phyloP scores from a whole-genome alignment of 1,140 invertebrate species.

The Araneus ventricosus region DNA sequence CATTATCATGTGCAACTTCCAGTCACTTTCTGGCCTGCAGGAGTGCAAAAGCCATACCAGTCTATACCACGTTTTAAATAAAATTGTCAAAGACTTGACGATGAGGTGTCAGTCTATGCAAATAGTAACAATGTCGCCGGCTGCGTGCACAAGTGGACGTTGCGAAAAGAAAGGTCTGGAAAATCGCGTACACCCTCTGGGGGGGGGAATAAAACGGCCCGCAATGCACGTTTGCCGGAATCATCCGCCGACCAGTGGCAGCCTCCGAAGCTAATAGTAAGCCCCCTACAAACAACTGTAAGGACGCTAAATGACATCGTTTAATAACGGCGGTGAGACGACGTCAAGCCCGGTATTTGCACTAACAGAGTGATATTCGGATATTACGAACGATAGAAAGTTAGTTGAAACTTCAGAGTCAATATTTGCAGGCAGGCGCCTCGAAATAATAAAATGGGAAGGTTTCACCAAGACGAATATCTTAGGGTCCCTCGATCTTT shows the following conservation, averaged over 20 bases:
- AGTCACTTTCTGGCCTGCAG: not conserved
- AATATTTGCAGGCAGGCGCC: slow-evolving; percentile 22
- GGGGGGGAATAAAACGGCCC: slow-evolving; percentile 6
- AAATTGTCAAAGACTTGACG: not conserved
- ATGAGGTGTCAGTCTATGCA: not conserved
- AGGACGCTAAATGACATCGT: not conserved
- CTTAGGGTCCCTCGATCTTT: slow-evolving; percentile 22
- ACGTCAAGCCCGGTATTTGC: slow-evolving; percentile 12
- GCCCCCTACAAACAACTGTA: slow-evolving; percentile 17
- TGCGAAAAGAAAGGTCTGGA: slow-evolving; percentile 8
- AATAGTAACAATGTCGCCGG: not conserved
- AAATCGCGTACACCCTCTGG: not conserved
- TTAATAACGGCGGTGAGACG: slow-evolving; percentile 8
- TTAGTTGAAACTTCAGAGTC: slow-evolving; percentile 56
- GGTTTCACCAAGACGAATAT: slow-evolving; percentile 2
- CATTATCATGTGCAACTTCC: too few relatives aligned
- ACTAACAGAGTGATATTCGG: slow-evolving; percentile 24
- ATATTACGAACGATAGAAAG: slow-evolving; percentile 52
- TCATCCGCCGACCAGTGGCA: not conserved
- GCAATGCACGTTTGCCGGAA: not conserved
- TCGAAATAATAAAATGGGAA: not conserved
- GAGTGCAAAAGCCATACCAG: not conserved
- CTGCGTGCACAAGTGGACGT: not conserved
- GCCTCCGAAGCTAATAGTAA: slow-evolving; percentile 16
- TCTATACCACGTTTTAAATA: not conserved